These are phyloP conservation scores for Upupa epops DNA, from an alignment of 2,113 vertebrate species.

Conservation along the genomic window DNA sequence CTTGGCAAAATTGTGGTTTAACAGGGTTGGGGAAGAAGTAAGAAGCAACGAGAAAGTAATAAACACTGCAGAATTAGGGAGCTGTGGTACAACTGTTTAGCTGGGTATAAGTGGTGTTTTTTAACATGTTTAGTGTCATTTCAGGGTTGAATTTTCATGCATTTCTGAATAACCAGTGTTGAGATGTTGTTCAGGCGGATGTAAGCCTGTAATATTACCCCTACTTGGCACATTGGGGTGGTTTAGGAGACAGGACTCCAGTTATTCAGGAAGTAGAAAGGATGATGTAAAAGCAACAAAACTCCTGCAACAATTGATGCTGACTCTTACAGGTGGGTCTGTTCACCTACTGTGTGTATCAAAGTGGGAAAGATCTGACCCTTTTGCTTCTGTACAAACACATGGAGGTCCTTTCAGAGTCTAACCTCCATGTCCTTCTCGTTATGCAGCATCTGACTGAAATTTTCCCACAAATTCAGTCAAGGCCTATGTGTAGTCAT, in stretches of 20 bases:
- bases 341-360: background rate
- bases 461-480: background rate
- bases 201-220: background rate
- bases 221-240: background rate
- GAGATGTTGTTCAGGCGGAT: background rate
- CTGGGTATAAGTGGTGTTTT: background rate
- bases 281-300: background rate
- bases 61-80: background rate
- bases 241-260: background rate
- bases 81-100: background rate
- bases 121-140: background rate
- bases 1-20: background rate
- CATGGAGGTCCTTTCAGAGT: background rate
- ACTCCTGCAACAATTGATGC: background rate
- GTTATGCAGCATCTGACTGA: background rate
- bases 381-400: background rate
- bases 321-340: accelerated
- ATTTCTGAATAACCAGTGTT: background rate
- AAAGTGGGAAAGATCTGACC: background rate
- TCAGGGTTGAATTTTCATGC: background rate
- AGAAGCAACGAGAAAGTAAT: background rate
- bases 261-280: background rate
- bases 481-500: background rate
- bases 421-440: background rate
- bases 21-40: background rate